These are phyloP conservation scores for Corythaixoides concolor DNA, from an alignment of 2,113 vertebrate species.

Conservation along the genomic window DNA sequence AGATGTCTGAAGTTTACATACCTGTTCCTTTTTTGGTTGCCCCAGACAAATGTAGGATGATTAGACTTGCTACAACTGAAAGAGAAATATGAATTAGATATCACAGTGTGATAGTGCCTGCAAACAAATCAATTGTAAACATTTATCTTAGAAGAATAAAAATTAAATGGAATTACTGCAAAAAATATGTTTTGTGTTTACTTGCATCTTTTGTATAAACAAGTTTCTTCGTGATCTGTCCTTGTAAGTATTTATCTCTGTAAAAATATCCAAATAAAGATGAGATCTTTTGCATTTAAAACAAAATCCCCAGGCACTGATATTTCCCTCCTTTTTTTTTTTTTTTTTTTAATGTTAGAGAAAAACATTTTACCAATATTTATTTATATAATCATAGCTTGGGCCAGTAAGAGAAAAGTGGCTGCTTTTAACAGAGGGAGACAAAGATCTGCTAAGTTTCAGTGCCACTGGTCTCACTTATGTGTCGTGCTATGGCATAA, in stretches of 20 bases:
- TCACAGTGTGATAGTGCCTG: background rate
- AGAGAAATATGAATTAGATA: slow-evolving; percentile 65
- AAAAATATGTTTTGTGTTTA: background rate
- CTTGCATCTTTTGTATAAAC: background rate
- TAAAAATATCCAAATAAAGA: background rate
- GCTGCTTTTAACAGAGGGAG: background rate
- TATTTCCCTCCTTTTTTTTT: background rate
- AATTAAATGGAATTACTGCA: background rate
- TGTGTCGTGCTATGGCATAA: background rate
- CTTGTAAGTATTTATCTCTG: background rate
- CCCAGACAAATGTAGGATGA: slow-evolving; percentile 93
- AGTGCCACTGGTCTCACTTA: background rate
- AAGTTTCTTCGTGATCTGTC: background rate
- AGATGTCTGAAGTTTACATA: slow-evolving; percentile 70
- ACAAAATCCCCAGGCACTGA: background rate
- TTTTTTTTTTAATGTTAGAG: background rate
- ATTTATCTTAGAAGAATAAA: background rate
- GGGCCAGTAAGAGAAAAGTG: background rate
- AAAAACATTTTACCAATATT: background rate
- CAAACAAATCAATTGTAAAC: background rate
- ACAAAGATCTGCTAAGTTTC: background rate
- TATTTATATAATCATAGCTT: background rate
- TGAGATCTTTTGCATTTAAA: background rate
- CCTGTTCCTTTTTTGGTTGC: slow-evolving; percentile 97
- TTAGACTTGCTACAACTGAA: slow-evolving; percentile 98